These are phyloP conservation scores for Gandaritis pyraliata DNA, from an alignment of 2,888 invertebrate species.

Conservation along the genomic window DNA sequence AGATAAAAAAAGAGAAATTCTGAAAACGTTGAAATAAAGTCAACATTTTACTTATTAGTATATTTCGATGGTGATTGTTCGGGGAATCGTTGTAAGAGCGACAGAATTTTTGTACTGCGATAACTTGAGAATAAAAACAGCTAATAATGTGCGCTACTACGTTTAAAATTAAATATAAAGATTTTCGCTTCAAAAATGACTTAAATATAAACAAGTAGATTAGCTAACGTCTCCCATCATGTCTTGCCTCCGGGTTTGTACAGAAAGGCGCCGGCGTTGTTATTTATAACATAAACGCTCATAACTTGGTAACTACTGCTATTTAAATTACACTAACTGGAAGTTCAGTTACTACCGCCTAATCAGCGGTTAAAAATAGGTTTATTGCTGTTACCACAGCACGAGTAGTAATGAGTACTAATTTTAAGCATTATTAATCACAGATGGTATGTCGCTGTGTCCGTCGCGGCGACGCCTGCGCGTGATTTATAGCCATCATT, in stretches of 20 bases:
- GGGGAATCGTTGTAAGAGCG: too few relatives aligned
- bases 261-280: not conserved
- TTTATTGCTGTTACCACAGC: constrained; percentile 18
- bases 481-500: constrained; percentile 71
- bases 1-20: too few relatives aligned
- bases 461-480: constrained; percentile 56
- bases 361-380: constrained; percentile 32
- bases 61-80: too few relatives aligned
- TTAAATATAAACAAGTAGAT: not conserved
- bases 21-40: too few relatives aligned
- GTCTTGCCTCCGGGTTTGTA: not conserved
- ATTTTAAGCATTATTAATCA: constrained; percentile 57
- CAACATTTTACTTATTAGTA: too few relatives aligned
- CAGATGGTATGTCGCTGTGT: constrained; percentile 59
- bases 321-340: constrained; percentile 14
- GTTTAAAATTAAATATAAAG: too few relatives aligned
- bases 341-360: constrained; percentile 9
- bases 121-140: too few relatives aligned
- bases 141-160: too few relatives aligned
- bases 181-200: not conserved
- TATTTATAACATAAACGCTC: not conserved
- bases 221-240: not conserved
- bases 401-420: constrained; percentile 13
- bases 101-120: too few relatives aligned
- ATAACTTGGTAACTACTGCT: not conserved